Percentiles rank a stretch among this genome's conserved stretches.
Conservation (phyloP, 1,140 invertebrate species). For the Hycleus phaleratus region DNA sequence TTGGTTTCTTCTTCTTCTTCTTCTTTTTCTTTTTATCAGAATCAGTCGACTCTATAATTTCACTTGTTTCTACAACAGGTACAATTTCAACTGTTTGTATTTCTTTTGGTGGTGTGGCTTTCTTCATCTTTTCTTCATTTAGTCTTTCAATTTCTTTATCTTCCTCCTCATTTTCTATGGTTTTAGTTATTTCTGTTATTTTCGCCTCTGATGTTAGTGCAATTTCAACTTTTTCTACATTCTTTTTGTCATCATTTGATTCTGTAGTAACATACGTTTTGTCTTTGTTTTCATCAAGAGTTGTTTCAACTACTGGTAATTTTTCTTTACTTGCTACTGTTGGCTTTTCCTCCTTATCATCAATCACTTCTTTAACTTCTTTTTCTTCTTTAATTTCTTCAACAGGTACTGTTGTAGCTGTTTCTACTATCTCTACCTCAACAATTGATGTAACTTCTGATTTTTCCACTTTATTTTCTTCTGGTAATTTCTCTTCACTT, state of each 20-base stretch:
- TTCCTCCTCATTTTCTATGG: no score
- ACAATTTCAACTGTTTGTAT: not conserved
- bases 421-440: no score
- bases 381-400: not conserved
- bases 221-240: no score
- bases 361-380: not conserved
- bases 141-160: not conserved
- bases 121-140: not conserved
- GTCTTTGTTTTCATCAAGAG: no score
- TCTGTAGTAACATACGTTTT: no score
- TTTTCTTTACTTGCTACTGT: no score
- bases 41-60: not conserved
- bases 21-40: not conserved
- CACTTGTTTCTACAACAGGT: not conserved
- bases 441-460: not conserved
- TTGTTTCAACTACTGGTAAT: no score
- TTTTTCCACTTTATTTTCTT: not conserved
- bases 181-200: no score
- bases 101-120: not conserved
- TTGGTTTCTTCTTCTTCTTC: not conserved
- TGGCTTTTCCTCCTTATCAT: no score
- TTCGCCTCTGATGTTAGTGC: no score
- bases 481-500: not conserved
- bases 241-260: no score
- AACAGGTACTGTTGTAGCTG: no score